These are phyloP conservation scores for Thelaira solivaga DNA, from an alignment of 2,888 invertebrate species.

Conservation along the genomic window DNA sequence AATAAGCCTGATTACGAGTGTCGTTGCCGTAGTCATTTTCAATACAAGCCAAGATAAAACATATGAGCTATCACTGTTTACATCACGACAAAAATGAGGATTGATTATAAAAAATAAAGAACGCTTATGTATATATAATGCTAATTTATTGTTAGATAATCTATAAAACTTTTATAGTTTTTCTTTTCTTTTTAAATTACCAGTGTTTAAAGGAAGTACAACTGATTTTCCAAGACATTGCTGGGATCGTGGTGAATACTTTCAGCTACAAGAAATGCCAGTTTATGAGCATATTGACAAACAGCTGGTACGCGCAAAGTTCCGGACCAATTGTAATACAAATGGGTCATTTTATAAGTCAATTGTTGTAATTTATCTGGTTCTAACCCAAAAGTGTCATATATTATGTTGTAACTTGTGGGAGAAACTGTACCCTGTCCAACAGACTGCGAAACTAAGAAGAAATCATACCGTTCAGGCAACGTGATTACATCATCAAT, in stretches of 20 bases:
- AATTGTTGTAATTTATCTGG: slow-evolving; percentile 89
- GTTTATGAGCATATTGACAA: slow-evolving; percentile 95
- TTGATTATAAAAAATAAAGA: too few relatives aligned
- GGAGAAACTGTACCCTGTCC: slow-evolving; percentile 94
- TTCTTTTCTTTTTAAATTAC: too few relatives aligned
- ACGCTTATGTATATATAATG: too few relatives aligned
- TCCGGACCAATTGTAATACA: slow-evolving; percentile 95
- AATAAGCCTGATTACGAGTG: too few relatives aligned
- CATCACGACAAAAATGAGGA: too few relatives aligned
- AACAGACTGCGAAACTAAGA: slow-evolving; percentile 90
- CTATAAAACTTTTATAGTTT: too few relatives aligned
- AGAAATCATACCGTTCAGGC: slow-evolving; percentile 93
- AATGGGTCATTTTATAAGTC: slow-evolving; percentile 90
- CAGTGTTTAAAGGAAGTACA: slow-evolving; percentile 82
- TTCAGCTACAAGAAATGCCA: slow-evolving; percentile 92
- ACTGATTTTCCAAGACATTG: slow-evolving; percentile 80
- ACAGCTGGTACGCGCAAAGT: slow-evolving; percentile 93
- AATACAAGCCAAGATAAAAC: too few relatives aligned
- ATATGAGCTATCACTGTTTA: too few relatives aligned
- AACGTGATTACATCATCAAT: slow-evolving; percentile 91
- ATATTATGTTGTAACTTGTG: slow-evolving; percentile 91
- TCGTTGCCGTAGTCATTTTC: too few relatives aligned
- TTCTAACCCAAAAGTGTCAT: slow-evolving; percentile 82
- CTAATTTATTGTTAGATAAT: too few relatives aligned
- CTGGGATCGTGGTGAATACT: slow-evolving; percentile 84